These are phyloP conservation scores for Aldrovandia affinis DNA, from an alignment of 2,797 vertebrate genomes.

Conservation along the genomic window DNA sequence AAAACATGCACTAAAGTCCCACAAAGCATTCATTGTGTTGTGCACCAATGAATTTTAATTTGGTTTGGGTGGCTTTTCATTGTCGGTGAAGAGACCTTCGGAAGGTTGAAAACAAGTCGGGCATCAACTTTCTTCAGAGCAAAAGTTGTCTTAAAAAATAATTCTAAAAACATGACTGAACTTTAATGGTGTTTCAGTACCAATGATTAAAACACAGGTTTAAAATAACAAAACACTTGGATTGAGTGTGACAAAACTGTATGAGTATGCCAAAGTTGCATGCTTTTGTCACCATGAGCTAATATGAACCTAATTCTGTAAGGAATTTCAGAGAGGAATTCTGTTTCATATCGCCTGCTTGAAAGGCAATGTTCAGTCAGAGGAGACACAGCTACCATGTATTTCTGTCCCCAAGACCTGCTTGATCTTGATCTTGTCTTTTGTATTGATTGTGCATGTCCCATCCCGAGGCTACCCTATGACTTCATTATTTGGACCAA, in stretches of 20 bases:
- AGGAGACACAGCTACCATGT: background rate
- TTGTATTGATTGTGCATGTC: background rate
- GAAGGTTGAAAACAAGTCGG: too few species aligned
- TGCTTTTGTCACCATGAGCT: background rate
- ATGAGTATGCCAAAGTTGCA: background rate
- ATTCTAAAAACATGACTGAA: too few species aligned
- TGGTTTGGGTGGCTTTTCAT: too few species aligned
- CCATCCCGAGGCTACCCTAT: background rate
- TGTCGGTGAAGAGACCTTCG: too few species aligned
- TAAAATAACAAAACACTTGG: background rate
- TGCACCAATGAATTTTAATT: too few species aligned
- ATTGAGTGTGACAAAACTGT: background rate
- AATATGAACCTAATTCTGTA: background rate
- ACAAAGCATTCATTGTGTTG: too few species aligned
- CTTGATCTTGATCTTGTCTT: background rate
- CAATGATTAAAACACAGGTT: too few species aligned
- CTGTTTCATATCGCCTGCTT: background rate
- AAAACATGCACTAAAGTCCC: too few species aligned
- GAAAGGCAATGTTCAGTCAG: background rate
- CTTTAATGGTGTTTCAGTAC: too few species aligned
- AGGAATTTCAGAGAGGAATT: background rate
- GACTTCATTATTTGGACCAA: slow-evolving; percentile 13
- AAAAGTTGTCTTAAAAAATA: too few species aligned
- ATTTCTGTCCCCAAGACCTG: background rate
- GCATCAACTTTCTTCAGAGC: too few species aligned